These are phyloP conservation scores for Ornithoptera priamus DNA, from an alignment of 2,888 invertebrate genomes.

Conservation along the genomic window DNA sequence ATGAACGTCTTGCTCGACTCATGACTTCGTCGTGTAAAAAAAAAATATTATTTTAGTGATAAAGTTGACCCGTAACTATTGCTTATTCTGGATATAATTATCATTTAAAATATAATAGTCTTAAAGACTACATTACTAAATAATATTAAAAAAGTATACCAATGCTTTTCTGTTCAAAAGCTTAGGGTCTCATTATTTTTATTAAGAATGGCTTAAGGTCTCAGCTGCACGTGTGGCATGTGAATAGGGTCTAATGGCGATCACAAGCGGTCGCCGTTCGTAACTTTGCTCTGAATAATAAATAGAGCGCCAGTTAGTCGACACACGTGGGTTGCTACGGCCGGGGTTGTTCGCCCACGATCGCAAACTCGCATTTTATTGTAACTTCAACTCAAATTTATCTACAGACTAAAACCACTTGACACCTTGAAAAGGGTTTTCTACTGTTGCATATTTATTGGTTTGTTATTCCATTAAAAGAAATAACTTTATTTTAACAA, in stretches of 20 bases:
- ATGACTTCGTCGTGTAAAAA: no score
- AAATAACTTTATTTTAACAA: no score
- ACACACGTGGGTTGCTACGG: constrained; percentile 45
- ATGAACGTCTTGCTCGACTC: no score
- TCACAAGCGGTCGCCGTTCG: constrained; percentile 42
- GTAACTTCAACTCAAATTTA: constrained; percentile 12
- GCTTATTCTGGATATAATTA: no score
- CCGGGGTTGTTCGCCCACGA: constrained; percentile 35
- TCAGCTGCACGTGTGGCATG: constrained; percentile 18
- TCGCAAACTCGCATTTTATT: constrained; percentile 40
- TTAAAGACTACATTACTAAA: no score
- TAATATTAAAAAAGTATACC: no score
- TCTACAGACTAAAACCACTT: not conserved
- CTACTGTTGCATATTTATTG: not conserved
- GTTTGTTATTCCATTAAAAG: not conserved
- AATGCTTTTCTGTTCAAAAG: no score
- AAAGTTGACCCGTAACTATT: no score
- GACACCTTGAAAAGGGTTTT: not conserved
- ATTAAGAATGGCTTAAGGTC: constrained; percentile 5
- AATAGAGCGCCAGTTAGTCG: constrained; percentile 47
- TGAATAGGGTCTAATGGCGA: constrained; percentile 39
- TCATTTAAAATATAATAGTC: no score
- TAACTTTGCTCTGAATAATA: constrained; percentile 52
- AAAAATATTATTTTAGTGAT: no score
- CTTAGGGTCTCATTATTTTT: not conserved